phyloP scores from a whole-genome alignment of 2,113 vertebrate genomes.

The Arvicanthis niloticus region DNA sequence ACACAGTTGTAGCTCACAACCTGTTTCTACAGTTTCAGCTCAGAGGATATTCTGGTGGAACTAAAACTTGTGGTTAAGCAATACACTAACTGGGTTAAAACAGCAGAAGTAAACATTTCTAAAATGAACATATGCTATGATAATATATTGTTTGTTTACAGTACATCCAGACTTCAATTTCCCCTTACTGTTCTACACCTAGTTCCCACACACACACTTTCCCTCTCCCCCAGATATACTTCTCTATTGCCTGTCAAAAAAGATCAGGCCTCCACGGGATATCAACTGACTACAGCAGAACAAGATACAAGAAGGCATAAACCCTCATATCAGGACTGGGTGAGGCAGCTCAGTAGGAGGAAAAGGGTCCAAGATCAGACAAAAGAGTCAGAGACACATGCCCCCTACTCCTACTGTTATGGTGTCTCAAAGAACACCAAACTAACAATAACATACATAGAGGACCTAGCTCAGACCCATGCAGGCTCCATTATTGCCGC shows the following conservation, averaged over 20 bases:
- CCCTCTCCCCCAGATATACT: not conserved
- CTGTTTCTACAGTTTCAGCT: slow-evolving; percentile 61
- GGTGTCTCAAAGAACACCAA: not conserved
- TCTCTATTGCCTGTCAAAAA: not conserved
- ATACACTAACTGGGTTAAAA: slow-evolving; percentile 10
- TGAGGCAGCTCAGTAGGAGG: not conserved
- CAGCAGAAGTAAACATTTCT: slow-evolving; percentile 37
- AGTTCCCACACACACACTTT: not conserved
- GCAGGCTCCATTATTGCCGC: not conserved
- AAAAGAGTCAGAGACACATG: not conserved
- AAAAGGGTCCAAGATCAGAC: not conserved
- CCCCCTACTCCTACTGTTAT: not conserved
- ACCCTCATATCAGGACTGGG: not conserved
- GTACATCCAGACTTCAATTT: not conserved
- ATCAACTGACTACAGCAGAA: not conserved
- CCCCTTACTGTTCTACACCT: not conserved
- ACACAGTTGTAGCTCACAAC: slow-evolving; percentile 47
- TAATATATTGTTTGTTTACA: not conserved
- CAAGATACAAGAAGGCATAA: not conserved
- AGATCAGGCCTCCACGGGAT: not conserved
- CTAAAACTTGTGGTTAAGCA: not conserved
- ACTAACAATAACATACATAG: not conserved
- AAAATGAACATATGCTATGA: not conserved
- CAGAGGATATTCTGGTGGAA: slow-evolving; percentile 38
- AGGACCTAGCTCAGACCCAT: not conserved